Percentiles rank a stretch among this genome's conserved stretches.
phyloP scores from a whole-genome alignment of 2,113 vertebrate genomes.

The Alligator mississippiensis region DNA sequence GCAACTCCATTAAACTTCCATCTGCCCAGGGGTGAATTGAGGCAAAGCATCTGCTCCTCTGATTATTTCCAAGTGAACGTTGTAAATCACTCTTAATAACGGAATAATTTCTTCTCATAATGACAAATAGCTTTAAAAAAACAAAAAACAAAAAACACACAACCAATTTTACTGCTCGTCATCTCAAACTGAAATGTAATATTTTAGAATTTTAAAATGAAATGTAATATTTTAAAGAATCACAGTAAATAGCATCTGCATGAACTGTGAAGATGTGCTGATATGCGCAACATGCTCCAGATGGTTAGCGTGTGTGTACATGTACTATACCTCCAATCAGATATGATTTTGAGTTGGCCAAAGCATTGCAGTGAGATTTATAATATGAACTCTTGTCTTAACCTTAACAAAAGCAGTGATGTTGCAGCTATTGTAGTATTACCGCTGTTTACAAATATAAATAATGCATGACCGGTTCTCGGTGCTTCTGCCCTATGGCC shows the following conservation, averaged over 20 bases:
- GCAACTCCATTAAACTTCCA: too few species aligned
- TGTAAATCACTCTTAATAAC: not conserved
- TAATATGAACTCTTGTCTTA: fast-evolving
- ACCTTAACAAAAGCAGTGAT: fast-evolving
- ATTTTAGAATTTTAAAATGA: not conserved
- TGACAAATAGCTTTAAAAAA: not conserved
- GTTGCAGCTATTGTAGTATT: fast-evolving
- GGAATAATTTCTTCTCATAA: too few species aligned
- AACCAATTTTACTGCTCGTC: fast-evolving
- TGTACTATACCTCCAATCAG: fast-evolving
- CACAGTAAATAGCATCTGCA: fast-evolving
- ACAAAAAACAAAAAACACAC: too few species aligned
- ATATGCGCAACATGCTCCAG: fast-evolving
- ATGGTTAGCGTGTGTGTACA: fast-evolving
- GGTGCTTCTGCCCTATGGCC: not conserved
- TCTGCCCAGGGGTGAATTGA: not conserved
- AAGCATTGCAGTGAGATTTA: fast-evolving
- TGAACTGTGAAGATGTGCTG: fast-evolving
- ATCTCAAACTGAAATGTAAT: fast-evolving
- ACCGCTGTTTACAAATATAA: fast-evolving
- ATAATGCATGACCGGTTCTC: fast-evolving
- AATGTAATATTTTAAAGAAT: fast-evolving
- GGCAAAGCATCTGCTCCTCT: not conserved
- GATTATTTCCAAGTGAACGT: fast-evolving
- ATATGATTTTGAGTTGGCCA: fast-evolving